Percentiles rank a stretch among this genome's conserved stretches.
These are phyloP conservation scores for Drosophila aldrichi DNA, from an alignment of 2,888 invertebrate species.

Conservation along the genomic window DNA sequence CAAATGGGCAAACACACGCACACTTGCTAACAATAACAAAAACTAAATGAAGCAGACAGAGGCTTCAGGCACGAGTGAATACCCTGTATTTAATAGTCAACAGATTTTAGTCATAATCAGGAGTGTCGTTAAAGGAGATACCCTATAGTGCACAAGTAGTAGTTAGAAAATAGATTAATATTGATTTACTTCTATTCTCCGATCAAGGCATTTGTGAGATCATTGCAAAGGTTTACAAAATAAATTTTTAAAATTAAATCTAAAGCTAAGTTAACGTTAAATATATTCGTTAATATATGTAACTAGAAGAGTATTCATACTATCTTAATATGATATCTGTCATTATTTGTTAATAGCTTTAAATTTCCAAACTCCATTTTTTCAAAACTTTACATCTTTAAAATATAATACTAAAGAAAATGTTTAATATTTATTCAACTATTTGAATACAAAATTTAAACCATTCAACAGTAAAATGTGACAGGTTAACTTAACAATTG, in stretches of 20 bases:
- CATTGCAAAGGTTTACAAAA: background rate
- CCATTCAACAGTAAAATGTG: too few species aligned
- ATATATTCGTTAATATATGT: background rate
- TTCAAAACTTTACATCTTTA: too few species aligned
- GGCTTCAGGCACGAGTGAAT: background rate
- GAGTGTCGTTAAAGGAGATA: background rate
- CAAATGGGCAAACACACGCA: slow-evolving; percentile 15
- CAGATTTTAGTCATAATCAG: too few species aligned
- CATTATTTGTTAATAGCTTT: too few species aligned
- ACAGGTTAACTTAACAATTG: too few species aligned
- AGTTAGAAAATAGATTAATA: too few species aligned
- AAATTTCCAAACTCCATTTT: too few species aligned
- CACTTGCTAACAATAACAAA: slow-evolving; percentile 36
- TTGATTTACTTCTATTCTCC: too few species aligned
- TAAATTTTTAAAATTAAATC: too few species aligned
- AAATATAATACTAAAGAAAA: background rate
- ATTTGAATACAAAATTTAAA: background rate
- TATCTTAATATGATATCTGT: too few species aligned
- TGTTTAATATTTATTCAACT: too few species aligned
- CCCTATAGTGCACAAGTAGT: background rate
- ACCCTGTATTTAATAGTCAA: background rate
- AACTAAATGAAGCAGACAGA: slow-evolving; percentile 1
- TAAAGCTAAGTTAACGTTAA: background rate
- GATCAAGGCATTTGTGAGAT: background rate
- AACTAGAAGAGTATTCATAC: background rate